Percentiles rank a stretch among this genome's conserved stretches.
phyloP scores from a whole-genome alignment of 2,113 vertebrate genomes.

The Lepidothrix coronata region DNA sequence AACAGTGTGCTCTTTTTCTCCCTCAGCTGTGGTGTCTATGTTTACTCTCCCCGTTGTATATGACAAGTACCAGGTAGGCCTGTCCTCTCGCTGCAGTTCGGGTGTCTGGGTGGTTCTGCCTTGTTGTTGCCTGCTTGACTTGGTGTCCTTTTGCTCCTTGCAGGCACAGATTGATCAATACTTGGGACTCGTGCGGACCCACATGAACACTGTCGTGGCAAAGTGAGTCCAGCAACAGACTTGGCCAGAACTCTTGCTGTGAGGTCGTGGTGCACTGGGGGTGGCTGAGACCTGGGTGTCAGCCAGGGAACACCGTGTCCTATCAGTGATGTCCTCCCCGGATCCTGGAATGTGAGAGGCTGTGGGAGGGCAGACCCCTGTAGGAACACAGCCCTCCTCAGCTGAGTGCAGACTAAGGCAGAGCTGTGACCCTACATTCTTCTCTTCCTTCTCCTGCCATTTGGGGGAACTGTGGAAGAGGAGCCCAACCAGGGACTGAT shows the following conservation, averaged over 20 bases:
- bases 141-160: conserved; percentile 16
- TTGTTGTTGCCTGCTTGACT: not conserved
- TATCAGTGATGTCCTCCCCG: not conserved
- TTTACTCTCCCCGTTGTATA: conserved; percentile 97
- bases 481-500: not conserved
- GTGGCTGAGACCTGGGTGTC: not conserved
- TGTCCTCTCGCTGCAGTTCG: not conserved
- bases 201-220: conserved; percentile 93
- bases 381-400: not conserved
- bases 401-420: not conserved
- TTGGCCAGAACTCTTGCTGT: not conserved
- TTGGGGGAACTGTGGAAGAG: not conserved
- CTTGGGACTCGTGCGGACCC: conserved; percentile 93
- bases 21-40: conserved; percentile 93
- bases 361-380: not conserved
- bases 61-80: conserved; percentile 95
- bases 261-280: not conserved
- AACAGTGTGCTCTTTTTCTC: conserved; percentile 53
- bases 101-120: not conserved
- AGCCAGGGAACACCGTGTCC: not conserved
- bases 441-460: not conserved
- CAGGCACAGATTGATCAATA: conserved; percentile 98
- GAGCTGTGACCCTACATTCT: not conserved
- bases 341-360: not conserved
- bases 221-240: conserved; percentile 84